Evolutionary conservation across 2,888 invertebrate genomes (phyloP).

Genomic region (Arctia plantaginis): DNA sequence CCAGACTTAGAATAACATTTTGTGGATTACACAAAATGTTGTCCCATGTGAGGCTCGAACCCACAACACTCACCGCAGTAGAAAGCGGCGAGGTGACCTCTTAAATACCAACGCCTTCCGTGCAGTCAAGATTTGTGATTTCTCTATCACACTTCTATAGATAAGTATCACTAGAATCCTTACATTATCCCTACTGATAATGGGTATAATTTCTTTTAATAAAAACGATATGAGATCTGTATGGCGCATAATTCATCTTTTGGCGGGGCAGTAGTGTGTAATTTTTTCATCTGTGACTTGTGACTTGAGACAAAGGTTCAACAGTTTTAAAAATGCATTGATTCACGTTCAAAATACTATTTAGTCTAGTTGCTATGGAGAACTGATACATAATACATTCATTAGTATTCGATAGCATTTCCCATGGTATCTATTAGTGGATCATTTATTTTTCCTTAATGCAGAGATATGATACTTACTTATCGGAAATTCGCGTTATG

Average conservation of each 20-base stretch:
- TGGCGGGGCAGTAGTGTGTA: not conserved
- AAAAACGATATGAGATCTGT: too few relatives aligned
- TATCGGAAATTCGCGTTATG: conserved; percentile 5
- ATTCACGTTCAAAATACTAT: not conserved
- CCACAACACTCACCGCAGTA: too few relatives aligned
- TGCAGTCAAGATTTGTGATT: not conserved
- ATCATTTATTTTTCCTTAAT: conserved; percentile 18
- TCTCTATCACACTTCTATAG: not conserved
- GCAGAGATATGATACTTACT: conserved; percentile 20
- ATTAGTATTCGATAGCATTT: not conserved
- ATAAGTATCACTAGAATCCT: not conserved
- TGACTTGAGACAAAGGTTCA: not conserved
- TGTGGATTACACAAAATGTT: too few relatives aligned
- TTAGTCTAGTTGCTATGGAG: not conserved
- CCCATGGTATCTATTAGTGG: too few relatives aligned
- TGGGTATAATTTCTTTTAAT: too few relatives aligned
- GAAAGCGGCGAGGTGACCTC: too few relatives aligned
- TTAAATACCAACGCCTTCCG: too few relatives aligned
- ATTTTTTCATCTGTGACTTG: not conserved
- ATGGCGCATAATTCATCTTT: too few relatives aligned
- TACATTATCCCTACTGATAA: not conserved
- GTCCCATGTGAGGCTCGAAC: too few relatives aligned
- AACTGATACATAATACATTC: not conserved
- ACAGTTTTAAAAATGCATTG: not conserved
- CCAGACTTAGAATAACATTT: too few relatives aligned